phyloP scores from a whole-genome alignment of 2,888 invertebrate species.

The Gymnoscelis rufifasciata region DNA sequence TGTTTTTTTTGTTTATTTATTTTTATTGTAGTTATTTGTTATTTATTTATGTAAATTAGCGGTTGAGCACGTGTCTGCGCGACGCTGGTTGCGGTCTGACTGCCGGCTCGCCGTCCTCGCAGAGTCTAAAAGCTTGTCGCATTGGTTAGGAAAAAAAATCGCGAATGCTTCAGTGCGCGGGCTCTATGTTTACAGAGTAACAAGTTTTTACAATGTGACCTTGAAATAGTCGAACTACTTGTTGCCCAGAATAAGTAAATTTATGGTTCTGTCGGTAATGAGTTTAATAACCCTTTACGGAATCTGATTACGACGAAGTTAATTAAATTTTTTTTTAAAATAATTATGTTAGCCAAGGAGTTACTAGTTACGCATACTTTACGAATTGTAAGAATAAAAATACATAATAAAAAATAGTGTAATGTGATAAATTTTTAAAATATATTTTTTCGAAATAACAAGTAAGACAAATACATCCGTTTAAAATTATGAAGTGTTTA shows the following conservation, averaged over 20 bases:
- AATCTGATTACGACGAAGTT: too few species aligned
- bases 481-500: too few species aligned
- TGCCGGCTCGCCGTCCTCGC: conserved; percentile 52
- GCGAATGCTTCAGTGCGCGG: conserved; percentile 49
- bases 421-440: too few species aligned
- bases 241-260: neutral
- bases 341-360: too few species aligned
- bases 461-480: too few species aligned
- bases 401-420: too few species aligned
- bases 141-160: conserved; percentile 56
- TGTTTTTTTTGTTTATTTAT: conserved; percentile 29
- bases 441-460: too few species aligned
- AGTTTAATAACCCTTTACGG: too few species aligned
- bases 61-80: conserved; percentile 54
- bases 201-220: conserved; percentile 20
- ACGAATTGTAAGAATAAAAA: too few species aligned
- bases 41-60: conserved; percentile 39
- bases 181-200: conserved; percentile 26
- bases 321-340: too few species aligned
- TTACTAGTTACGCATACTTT: too few species aligned
- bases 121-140: conserved; percentile 67
- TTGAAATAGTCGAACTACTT: conserved; percentile 1
- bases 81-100: conserved; percentile 61
- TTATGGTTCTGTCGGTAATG: neutral
- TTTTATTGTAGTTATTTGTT: conserved; percentile 6